Conservation (phyloP, 2,797 vertebrate genomes). For the Pachyuromys duprasi region DNA sequence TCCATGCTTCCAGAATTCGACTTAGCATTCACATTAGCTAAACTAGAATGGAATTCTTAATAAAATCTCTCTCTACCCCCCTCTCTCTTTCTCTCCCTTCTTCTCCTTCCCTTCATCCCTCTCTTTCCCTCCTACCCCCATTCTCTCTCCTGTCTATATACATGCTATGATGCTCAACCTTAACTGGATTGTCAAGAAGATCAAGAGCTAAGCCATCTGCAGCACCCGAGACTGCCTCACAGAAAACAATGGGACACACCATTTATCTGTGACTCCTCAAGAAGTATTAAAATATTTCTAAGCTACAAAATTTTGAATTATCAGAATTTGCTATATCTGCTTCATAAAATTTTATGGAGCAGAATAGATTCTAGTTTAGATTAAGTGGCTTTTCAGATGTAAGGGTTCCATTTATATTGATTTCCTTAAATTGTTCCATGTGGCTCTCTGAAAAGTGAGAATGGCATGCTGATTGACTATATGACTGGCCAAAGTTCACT, state of each 20-base stretch:
- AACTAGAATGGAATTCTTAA: background rate
- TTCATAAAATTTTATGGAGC: constrained; percentile 35
- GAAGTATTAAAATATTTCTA: constrained; percentile 39
- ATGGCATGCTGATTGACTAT: background rate
- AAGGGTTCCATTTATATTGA: constrained; percentile 11
- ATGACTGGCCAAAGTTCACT: background rate
- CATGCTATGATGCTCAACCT: background rate
- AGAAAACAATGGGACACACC: background rate
- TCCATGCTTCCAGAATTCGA: background rate
- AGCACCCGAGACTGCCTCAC: background rate
- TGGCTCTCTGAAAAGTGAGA: background rate
- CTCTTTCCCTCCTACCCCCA: background rate
- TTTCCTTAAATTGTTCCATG: background rate
- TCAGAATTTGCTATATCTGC: constrained; percentile 36
- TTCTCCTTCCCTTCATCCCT: background rate
- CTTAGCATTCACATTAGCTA: background rate
- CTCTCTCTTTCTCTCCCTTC: too few relatives aligned
- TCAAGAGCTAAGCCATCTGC: background rate
- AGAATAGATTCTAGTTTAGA: constrained; percentile 24
- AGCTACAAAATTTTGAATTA: background rate
- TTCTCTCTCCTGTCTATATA: background rate
- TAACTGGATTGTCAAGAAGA: background rate
- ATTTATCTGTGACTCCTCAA: constrained; percentile 4
- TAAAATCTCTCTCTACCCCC: background rate
- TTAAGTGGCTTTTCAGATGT: background rate